phyloP scores from a whole-genome alignment of 1,140 invertebrate species.

The Carposina sasakii region DNA sequence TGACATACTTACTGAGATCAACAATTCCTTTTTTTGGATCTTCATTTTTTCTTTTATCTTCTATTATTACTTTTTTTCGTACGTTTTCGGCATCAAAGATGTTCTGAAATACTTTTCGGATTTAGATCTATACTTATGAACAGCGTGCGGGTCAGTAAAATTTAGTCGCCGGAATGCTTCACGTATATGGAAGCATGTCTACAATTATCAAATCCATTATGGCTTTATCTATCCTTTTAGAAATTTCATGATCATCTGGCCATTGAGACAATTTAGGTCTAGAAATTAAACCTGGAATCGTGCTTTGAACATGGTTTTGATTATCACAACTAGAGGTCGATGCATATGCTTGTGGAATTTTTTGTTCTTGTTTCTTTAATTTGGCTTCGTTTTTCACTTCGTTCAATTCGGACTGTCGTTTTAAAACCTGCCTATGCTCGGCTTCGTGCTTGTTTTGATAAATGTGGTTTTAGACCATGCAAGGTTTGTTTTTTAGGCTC shows the following conservation, averaged over 20 bases:
- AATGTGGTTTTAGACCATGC: slow-evolving; percentile 19
- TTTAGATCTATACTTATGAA: slow-evolving; percentile 26
- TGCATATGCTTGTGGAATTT: too few species aligned
- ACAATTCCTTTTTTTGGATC: too few species aligned
- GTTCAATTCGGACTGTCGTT: slow-evolving; percentile 16
- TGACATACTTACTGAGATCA: too few species aligned
- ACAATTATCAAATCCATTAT: slow-evolving; percentile 40
- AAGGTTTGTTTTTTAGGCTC: slow-evolving; percentile 22
- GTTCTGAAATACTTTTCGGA: slow-evolving; percentile 40
- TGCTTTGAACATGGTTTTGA: slow-evolving; percentile 13
- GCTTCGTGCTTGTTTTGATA: slow-evolving; percentile 22
- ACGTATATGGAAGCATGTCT: slow-evolving; percentile 36
- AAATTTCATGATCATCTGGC: slow-evolving; percentile 26
- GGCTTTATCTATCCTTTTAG: slow-evolving; percentile 22
- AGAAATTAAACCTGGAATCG: slow-evolving; percentile 16
- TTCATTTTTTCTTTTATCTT: too few species aligned
- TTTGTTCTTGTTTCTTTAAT: neutral
- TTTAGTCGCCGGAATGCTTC: slow-evolving; percentile 33
- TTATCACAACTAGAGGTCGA: slow-evolving; percentile 5
- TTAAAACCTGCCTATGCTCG: slow-evolving; percentile 18
- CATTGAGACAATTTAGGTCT: slow-evolving; percentile 16
- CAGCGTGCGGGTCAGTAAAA: slow-evolving; percentile 28
- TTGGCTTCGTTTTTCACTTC: slow-evolving; percentile 12
- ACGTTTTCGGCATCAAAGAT: slow-evolving; percentile 31
- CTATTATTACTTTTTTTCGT: too few species aligned